Percentiles rank a stretch among this genome's conserved stretches.
Conservation (phyloP, 2,888 invertebrate genomes). For the Lycaena phlaeas region DNA sequence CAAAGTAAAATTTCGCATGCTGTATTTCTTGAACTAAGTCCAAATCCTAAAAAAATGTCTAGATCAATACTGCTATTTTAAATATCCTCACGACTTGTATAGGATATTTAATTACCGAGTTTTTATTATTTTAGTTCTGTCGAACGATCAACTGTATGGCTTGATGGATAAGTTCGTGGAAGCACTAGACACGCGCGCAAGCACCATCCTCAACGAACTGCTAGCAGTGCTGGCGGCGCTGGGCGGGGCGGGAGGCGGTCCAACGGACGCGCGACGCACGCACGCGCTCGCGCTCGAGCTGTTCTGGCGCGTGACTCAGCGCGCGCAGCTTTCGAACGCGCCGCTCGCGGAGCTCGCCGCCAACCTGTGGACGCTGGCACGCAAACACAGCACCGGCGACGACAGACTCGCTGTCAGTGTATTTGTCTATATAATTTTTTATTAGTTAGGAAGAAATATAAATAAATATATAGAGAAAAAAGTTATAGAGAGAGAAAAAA, state of each 20-base stretch:
- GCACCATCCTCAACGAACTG: conserved; percentile 84
- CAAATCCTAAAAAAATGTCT: too few relatives aligned
- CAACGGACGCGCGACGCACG: conserved; percentile 78
- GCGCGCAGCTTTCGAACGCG: conserved; percentile 75
- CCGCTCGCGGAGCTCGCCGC: conserved; percentile 78
- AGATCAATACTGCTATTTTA: too few relatives aligned
- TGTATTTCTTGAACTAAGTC: too few relatives aligned
- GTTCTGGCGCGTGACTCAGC: conserved; percentile 77
- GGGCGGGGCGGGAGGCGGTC: conserved; percentile 77
- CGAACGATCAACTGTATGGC: conserved; percentile 94
- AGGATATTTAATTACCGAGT: too few relatives aligned
- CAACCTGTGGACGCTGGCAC: conserved; percentile 87
- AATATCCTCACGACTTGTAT: too few relatives aligned
- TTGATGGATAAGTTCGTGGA: conserved; percentile 88
- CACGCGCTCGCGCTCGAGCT: conserved; percentile 82
- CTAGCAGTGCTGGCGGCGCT: conserved; percentile 79
- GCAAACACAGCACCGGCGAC: conserved; percentile 67
- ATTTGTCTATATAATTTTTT: neutral
- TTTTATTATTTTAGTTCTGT: conserved; percentile 82
- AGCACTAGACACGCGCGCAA: conserved; percentile 84
- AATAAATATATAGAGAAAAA: too few relatives aligned
- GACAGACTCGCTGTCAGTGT: conserved; percentile 43
- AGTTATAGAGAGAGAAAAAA: too few relatives aligned
- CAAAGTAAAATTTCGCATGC: too few relatives aligned
- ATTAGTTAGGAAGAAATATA: too few relatives aligned